Evolutionary conservation across 1,140 invertebrate genomes (phyloP), one percentile per base, ranked within the genome.

Genomic region (Orius laevigatus): DNA sequence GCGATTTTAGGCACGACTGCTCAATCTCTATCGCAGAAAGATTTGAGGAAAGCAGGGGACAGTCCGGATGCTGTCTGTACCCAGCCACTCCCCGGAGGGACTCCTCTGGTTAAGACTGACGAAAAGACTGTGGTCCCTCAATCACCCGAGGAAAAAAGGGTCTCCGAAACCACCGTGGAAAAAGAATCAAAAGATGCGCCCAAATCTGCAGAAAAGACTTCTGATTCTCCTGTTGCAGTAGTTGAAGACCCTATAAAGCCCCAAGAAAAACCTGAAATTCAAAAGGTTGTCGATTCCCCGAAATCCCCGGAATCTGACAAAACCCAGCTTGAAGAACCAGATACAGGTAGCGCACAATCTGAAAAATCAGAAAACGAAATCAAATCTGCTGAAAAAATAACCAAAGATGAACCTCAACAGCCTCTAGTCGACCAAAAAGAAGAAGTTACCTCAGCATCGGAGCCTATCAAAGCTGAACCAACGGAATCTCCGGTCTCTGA

Each of bases 1-100:
- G 57, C 58, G 6, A 60, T 59, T 25, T 33, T 59, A 12, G 55
- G 55, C 1, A 59, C 56, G 2, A 60, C 57, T 3, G 58, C 58
- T 25, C 58, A 59, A 46, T 45, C 46, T 12, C 19, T 3, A 31
- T 16, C 32, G 9, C 39, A 49, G 19, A 36, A 49, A 20, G 16
- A 42, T 12, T 19, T 14, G 2, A 35, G 44, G 8, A 12, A 20
- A 14, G 32, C 44, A 2, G 12, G 14, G 2, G 35, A 31, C 1
- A 33, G 35, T 16, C 31, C 31, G 18, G 32, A 12, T 2, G 9
- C 11, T 10, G 32, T 34, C 25, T 12, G 14, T 44, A 6, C 19
- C 11, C 20, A 44, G 25, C 25, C 25, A 25, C 25, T 25, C 25
- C 25, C 25, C 2, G 42, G 20, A 41, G 11, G 3, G 2, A 16